Base-by-base conservation (phyloP, 1,140 invertebrate genomes). In the Anastrepha ludens region DNA sequence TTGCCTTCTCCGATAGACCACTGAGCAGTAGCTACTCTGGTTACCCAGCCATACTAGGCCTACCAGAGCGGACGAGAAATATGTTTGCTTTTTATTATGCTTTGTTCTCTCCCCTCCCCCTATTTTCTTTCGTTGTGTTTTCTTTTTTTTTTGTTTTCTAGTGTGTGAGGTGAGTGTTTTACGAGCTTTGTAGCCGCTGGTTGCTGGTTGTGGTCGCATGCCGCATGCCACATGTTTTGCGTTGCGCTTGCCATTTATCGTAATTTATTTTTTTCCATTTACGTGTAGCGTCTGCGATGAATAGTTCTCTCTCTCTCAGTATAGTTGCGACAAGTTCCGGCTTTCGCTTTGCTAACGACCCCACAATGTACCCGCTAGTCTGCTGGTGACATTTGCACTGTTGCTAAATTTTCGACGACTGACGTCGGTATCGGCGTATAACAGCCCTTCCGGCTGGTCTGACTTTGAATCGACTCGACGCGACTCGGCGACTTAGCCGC, bases 371-470 rank as follows among this genome's bases (percentile, higher is more conserved):
- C 29, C 60, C 60, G 17, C n/a, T 55, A 81, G 6, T 20, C 47
- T 81, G 44, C 17, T 81, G 74, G 50, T 50, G 74, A 81, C 74
- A 81, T 81, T 55, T 81, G 47, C 9, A 29, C 74, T 55, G 41
- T 74, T 39, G 64, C 29, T 39, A n/a, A 44, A 74, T 74, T 44
- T 17, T 74, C 44, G 15, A 44, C 6, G 13, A 74, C 3, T 29
- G 29, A 29, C 29, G 29, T 74, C 15, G 39, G 3, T 47, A 47
- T 81, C 47, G 20, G 50, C 74, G 29, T 15, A 5, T 29, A 74
- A 74, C 4, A 6, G 39, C 4, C 13, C 7, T 11, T 41, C 70
- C 29, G 70, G 39, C 13, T n/a, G 15, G 13, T 11, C 60, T 64
- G 60, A 64, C 17, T 64, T n/a, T 17, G 4, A 17, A n/a, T 64